Evolutionary conservation across 2,888 invertebrate species (phyloP).

Genomic region (Drosophila greeni): DNA sequence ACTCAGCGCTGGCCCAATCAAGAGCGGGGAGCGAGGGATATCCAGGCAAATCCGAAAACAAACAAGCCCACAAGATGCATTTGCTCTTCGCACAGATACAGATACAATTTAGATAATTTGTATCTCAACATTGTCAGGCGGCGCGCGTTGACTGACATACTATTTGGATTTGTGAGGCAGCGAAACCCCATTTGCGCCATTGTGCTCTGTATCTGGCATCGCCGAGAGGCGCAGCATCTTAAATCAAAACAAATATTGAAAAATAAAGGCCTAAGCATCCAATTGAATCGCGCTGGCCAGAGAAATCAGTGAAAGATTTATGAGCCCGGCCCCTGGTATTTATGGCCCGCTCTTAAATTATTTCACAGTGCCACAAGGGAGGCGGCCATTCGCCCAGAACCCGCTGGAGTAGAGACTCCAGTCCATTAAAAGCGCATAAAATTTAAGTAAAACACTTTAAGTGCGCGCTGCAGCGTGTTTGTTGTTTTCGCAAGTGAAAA

Average conservation of each 20-base stretch:
- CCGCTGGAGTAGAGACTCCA: constrained; percentile 2
- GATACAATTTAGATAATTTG: constrained; percentile 77
- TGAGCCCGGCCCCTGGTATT: constrained; percentile 64
- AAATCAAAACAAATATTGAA: constrained; percentile 71
- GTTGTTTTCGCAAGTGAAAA: constrained; percentile 56
- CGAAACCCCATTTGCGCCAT: constrained; percentile 29
- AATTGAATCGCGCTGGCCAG: constrained; percentile 66
- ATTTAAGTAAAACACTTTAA: constrained; percentile 17
- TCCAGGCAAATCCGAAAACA: constrained; percentile 39
- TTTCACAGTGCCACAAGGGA: constrained; percentile 47
- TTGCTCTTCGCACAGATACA: constrained; percentile 46
- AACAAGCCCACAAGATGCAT: constrained; percentile 67
- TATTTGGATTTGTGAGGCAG: constrained; percentile 70
- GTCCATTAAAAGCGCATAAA: constrained; percentile 35
- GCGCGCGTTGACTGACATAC: constrained; percentile 74
- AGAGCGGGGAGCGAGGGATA: constrained; percentile 10
- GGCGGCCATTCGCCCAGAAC: constrained; percentile 4
- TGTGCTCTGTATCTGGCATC: constrained; percentile 33
- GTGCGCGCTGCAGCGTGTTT: constrained; percentile 45
- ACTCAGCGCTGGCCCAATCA: constrained; percentile 47
- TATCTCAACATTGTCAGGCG: constrained; percentile 73
- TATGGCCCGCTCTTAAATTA: constrained; percentile 61
- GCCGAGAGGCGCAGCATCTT: constrained; percentile 33
- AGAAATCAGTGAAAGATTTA: constrained; percentile 76
- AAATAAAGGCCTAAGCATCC: constrained; percentile 65